These are phyloP conservation scores for Trichomycterus rosablanca DNA, from an alignment of 2,113 vertebrate species.

Conservation along the genomic window DNA sequence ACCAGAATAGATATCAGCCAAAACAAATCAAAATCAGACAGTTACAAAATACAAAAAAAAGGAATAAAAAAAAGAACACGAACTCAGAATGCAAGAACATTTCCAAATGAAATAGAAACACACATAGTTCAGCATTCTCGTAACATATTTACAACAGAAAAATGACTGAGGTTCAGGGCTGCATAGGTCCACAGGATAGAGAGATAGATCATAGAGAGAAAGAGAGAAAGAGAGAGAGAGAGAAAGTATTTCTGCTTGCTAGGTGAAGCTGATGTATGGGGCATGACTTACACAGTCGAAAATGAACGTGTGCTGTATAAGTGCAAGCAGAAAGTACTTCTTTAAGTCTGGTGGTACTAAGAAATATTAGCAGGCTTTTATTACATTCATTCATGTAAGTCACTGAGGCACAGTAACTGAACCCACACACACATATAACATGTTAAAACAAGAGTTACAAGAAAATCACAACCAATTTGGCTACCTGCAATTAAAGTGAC, in stretches of 20 bases:
- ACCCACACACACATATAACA: slow-evolving; percentile 27
- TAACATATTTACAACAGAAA: slow-evolving; percentile 70
- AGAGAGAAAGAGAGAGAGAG: slow-evolving; percentile 41
- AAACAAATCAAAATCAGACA: slow-evolving; percentile 56
- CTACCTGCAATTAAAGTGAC: slow-evolving; percentile 17
- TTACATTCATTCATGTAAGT: slow-evolving; percentile 40
- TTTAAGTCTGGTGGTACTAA: slow-evolving; percentile 34
- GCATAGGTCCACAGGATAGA: slow-evolving; percentile 77
- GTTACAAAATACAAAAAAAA: slow-evolving; percentile 49
- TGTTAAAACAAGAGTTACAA: slow-evolving; percentile 8
- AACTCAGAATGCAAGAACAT: slow-evolving; percentile 57
- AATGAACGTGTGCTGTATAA: slow-evolving; percentile 31
- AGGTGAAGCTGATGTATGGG: slow-evolving; percentile 47
- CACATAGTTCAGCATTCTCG: slow-evolving; percentile 59
- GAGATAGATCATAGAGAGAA: slow-evolving; percentile 52
- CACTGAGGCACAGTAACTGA: slow-evolving; percentile 31
- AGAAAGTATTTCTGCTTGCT: slow-evolving; percentile 50
- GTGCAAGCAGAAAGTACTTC: slow-evolving; percentile 39
- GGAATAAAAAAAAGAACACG: slow-evolving; percentile 52
- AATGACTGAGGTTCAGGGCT: slow-evolving; percentile 64
- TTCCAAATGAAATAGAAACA: slow-evolving; percentile 51
- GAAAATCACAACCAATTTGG: slow-evolving; percentile 2
- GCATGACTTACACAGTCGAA: slow-evolving; percentile 35
- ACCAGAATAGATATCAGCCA: slow-evolving; percentile 56
- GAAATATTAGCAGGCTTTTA: slow-evolving; percentile 41